Evolutionary conservation across 2,113 vertebrate genomes (phyloP).

Genomic region (Procavia capensis): DNA sequence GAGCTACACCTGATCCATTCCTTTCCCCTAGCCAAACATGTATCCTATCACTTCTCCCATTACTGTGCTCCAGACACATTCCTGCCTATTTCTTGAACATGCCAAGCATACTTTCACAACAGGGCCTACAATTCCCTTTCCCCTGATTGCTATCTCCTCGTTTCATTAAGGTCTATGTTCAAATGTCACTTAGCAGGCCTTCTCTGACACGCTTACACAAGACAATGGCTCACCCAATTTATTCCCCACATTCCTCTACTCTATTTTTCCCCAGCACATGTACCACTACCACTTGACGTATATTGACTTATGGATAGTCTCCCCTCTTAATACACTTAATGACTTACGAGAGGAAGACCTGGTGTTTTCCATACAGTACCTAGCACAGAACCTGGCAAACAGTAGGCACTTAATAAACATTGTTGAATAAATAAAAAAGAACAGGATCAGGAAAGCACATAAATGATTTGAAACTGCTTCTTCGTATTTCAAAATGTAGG

Average conservation of each 20-base stretch:
- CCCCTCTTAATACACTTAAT: background rate
- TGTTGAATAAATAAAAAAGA: background rate
- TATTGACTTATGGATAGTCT: background rate
- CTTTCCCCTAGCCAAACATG: background rate
- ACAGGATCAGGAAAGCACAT: background rate
- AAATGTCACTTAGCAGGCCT: background rate
- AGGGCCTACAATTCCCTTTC: background rate
- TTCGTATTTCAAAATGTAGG: background rate
- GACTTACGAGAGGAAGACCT: background rate
- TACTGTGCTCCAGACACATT: background rate
- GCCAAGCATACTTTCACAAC: background rate
- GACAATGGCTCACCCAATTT: rapidly evolving
- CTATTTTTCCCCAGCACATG: background rate
- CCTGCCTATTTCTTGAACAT: background rate
- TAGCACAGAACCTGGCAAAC: background rate
- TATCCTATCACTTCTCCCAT: background rate
- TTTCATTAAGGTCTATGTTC: background rate
- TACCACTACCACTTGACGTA: background rate
- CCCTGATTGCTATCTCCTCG: background rate
- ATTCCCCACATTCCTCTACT: background rate
- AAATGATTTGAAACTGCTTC: background rate
- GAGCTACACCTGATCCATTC: too few relatives aligned
- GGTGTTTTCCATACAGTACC: background rate
- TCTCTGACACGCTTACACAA: background rate
- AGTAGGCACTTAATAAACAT: background rate